Conservation (phyloP, 2,113 vertebrate genomes). For the Todiramphus saurophagus region DNA sequence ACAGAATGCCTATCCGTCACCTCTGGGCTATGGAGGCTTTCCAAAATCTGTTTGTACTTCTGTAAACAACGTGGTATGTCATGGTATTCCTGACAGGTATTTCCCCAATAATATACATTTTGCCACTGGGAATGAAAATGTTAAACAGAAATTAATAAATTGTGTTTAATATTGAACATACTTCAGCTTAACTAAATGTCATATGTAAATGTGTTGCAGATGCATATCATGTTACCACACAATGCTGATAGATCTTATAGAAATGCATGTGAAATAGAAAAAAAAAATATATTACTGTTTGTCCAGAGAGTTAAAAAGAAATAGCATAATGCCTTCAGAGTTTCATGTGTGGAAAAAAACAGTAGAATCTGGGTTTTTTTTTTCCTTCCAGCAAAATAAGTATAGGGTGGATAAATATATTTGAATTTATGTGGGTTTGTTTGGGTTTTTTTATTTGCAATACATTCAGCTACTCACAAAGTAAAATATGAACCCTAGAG, state of each 20-base stretch:
- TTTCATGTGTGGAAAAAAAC: background rate
- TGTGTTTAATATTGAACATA: conserved; percentile 42
- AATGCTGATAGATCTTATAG: conserved; percentile 10
- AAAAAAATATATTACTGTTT: conserved; percentile 5
- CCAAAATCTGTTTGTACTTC: conserved; percentile 94
- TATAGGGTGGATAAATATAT: conserved; percentile 26
- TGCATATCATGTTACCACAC: background rate
- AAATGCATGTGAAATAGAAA: conserved; percentile 22
- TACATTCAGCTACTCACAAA: conserved; percentile 59
- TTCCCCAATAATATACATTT: conserved; percentile 73
- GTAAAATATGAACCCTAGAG: conserved; percentile 55
- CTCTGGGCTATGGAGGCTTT: conserved; percentile 91
- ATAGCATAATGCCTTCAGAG: background rate
- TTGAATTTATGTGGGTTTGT: conserved; percentile 1
- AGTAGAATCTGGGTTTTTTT: conserved; percentile 1
- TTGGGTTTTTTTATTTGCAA: conserved; percentile 10
- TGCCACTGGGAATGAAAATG: conserved; percentile 37
- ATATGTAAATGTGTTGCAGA: background rate
- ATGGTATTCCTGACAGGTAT: conserved; percentile 93
- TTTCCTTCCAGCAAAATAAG: background rate
- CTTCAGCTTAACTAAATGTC: conserved; percentile 18
- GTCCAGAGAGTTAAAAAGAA: background rate
- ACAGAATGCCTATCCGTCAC: conserved; percentile 95
- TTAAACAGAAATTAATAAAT: conserved; percentile 48
- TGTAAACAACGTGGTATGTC: conserved; percentile 90